A percentile compares a stretch with the other conserved stretches of the same genome.
phyloP scores from a whole-genome alignment of 1,140 invertebrate species.

The Adoxophyes honmai region DNA sequence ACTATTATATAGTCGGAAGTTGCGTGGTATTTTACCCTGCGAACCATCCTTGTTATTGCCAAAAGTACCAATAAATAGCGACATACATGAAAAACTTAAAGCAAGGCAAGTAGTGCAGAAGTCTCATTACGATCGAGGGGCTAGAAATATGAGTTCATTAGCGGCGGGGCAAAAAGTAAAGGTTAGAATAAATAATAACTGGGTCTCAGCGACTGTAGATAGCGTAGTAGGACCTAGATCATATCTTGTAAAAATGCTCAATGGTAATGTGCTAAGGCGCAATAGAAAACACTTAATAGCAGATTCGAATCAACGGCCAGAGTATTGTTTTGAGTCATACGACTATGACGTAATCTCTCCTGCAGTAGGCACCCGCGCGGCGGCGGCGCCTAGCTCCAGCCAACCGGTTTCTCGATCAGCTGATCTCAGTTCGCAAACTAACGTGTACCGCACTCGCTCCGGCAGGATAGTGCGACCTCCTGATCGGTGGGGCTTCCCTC shows the following conservation, averaged over 20 bases:
- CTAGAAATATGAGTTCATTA: background rate
- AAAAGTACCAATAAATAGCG: background rate
- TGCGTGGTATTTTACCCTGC: slow-evolving; percentile 10
- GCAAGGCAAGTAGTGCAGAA: background rate
- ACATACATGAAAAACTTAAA: background rate
- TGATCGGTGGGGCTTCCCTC: background rate
- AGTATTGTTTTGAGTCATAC: background rate
- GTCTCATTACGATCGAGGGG: background rate
- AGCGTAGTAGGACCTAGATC: background rate
- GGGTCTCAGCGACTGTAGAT: background rate
- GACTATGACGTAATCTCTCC: background rate
- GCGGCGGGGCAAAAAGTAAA: background rate
- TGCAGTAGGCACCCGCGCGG: background rate
- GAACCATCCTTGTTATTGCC: background rate
- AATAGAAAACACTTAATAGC: background rate
- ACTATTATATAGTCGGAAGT: background rate
- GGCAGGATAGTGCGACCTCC: background rate
- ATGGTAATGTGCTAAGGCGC: background rate
- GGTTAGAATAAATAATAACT: background rate
- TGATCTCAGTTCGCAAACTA: background rate
- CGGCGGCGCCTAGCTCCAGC: background rate
- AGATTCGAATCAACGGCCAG: background rate
- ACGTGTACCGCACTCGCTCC: background rate
- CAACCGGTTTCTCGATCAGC: background rate
- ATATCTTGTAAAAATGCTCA: background rate